Evolutionary conservation across 2,797 vertebrate species (phyloP).

Genomic region (Geotrypetes seraphini): DNA sequence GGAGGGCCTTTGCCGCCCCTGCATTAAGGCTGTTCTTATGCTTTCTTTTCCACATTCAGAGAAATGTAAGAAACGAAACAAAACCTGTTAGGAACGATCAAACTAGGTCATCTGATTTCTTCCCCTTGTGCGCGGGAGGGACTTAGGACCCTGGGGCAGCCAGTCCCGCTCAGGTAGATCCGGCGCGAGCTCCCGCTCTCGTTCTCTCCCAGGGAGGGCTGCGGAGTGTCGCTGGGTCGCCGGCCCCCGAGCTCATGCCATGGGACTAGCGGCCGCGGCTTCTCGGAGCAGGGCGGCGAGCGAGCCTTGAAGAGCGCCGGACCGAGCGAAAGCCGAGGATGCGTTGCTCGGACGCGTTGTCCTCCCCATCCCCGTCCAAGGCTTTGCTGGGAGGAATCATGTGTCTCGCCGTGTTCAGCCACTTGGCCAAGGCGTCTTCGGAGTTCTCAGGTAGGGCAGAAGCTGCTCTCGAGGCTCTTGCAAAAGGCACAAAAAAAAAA

Average conservation of each 20-base stretch:
- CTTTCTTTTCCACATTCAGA: too few species aligned
- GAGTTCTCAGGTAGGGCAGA: constrained; percentile 70
- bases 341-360: constrained; percentile 62
- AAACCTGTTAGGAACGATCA: too few species aligned
- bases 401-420: constrained; percentile 55
- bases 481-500: too few species aligned
- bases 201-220: constrained; percentile 3
- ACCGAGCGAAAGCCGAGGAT: constrained; percentile 60
- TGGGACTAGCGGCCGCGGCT: constrained; percentile 43
- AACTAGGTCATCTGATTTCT: too few species aligned
- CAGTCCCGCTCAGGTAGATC: constrained; percentile 53
- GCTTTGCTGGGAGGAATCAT: constrained; percentile 67
- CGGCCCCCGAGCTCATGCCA: constrained; percentile 19
- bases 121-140: too few species aligned
- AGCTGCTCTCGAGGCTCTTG: too few species aligned
- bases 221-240: constrained; percentile 14
- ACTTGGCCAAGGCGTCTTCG: constrained; percentile 55
- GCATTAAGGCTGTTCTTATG: too few species aligned
- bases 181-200: constrained; percentile 25
- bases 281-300: constrained; percentile 14
- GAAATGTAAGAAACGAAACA: too few species aligned
- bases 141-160: constrained; percentile 53
- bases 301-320: constrained; percentile 16
- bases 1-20: too few species aligned
- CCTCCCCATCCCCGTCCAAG: too few species aligned